These are phyloP conservation scores for Drosophila sp. DNA, from an alignment of 1,140 invertebrate genomes.

Conservation along the genomic window DNA sequence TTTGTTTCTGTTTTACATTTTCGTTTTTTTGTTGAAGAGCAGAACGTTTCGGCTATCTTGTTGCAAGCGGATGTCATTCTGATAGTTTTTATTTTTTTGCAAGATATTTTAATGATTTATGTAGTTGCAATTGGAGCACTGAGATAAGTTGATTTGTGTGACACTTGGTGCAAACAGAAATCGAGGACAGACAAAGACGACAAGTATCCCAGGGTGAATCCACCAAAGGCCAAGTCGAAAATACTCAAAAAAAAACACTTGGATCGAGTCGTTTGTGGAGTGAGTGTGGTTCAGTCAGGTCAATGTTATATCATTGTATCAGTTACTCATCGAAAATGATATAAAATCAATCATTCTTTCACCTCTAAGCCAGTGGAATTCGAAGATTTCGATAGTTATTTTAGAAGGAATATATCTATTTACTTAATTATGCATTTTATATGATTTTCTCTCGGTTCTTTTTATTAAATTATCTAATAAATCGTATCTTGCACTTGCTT, in stretches of 20 bases:
- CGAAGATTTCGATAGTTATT: background rate
- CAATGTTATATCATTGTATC: too few species aligned
- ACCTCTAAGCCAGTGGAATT: too few species aligned
- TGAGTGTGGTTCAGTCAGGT: too few species aligned
- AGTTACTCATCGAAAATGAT: too few species aligned
- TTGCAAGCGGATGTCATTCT: slow-evolving; percentile 10
- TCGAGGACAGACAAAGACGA: background rate
- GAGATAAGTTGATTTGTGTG: slow-evolving; percentile 16
- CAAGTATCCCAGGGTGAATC: background rate
- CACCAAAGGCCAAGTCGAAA: background rate
- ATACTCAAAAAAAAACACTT: background rate
- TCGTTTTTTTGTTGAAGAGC: background rate
- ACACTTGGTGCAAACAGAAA: slow-evolving; percentile 3
- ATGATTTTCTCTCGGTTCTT: background rate
- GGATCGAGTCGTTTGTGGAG: background rate
- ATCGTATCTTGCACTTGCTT: background rate
- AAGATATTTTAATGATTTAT: slow-evolving; percentile 15
- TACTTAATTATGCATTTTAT: background rate
- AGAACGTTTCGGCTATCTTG: background rate
- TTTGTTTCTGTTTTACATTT: slow-evolving; percentile 12
- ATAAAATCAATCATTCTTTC: too few species aligned
- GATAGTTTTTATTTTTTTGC: slow-evolving; percentile 16
- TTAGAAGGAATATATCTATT: background rate
- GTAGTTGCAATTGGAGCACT: slow-evolving; percentile 8
- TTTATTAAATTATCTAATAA: slow-evolving; percentile 1